These are phyloP conservation scores for Odontomachus brunneus DNA, from an alignment of 1,140 invertebrate species.

Conservation along the genomic window DNA sequence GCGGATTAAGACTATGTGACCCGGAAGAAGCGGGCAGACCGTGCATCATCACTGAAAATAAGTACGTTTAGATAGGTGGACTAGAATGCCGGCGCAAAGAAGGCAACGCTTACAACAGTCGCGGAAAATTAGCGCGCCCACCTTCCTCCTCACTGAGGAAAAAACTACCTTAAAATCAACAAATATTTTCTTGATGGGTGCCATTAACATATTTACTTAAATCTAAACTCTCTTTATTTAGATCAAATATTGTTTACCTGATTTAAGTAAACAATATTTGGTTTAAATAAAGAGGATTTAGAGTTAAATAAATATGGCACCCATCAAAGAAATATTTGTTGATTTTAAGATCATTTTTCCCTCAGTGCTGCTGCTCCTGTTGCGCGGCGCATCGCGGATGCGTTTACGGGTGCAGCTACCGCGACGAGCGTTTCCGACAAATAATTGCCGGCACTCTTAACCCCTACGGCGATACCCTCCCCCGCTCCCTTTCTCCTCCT, in stretches of 20 bases:
- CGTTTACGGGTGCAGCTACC: conserved; percentile 31
- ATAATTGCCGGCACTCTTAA: conserved; percentile 31
- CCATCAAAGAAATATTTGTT: too few species aligned
- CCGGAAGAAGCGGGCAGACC: conserved; percentile 21
- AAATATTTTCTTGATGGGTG: too few species aligned
- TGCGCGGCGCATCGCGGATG: not conserved
- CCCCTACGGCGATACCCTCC: not conserved
- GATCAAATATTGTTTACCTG: too few species aligned
- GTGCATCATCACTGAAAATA: conserved; percentile 45
- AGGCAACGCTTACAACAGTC: conserved; percentile 26
- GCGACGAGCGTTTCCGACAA: conserved; percentile 35
- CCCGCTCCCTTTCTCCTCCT: not conserved
- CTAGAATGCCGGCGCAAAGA: conserved; percentile 1
- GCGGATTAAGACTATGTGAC: conserved; percentile 33
- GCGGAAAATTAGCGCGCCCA: conserved; percentile 20
- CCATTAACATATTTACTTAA: too few species aligned
- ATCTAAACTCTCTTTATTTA: too few species aligned
- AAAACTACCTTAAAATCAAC: too few species aligned
- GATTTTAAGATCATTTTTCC: too few species aligned
- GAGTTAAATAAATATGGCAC: too few species aligned
- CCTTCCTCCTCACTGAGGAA: too few species aligned
- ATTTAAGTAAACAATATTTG: too few species aligned
- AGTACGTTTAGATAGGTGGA: conserved; percentile 1
- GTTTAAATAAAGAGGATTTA: too few species aligned
- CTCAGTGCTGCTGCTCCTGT: not conserved